These are phyloP conservation scores for Erinaceus europaeus DNA, from an alignment of 2,113 vertebrate genomes.

Conservation along the genomic window DNA sequence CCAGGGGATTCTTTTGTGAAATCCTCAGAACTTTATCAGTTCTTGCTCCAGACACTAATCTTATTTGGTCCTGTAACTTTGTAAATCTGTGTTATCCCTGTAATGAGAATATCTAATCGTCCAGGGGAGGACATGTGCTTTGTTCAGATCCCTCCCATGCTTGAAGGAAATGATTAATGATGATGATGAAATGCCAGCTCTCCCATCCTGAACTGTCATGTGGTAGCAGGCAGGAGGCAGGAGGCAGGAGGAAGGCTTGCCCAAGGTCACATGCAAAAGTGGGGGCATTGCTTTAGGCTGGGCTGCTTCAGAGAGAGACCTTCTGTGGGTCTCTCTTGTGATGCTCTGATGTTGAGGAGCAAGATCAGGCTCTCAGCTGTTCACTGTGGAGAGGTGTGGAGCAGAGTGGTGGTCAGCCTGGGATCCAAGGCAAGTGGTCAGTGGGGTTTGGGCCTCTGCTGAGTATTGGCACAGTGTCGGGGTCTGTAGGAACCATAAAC, in stretches of 20 bases:
- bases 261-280: not conserved
- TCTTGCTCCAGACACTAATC: not conserved
- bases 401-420: not conserved
- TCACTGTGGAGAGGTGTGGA: not conserved
- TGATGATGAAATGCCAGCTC: not conserved
- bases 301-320: not conserved
- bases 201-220: not conserved
- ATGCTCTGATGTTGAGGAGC: not conserved
- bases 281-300: not conserved
- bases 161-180: not conserved
- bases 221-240: not conserved
- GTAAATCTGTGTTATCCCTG: not conserved
- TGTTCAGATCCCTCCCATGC: not conserved
- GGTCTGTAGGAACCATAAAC: not conserved
- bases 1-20: not conserved
- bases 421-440: not conserved
- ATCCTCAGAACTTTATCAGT: not conserved
- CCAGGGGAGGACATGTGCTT: not conserved
- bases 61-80: not conserved
- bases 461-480: not conserved
- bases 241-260: not conserved
- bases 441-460: not conserved
- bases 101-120: not conserved
- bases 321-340: not conserved
- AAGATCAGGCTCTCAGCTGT: not conserved